Percentiles rank a stretch among this genome's conserved stretches.
Conservation (phyloP, 2,113 vertebrate genomes). For the Paedocypris sp. region DNA sequence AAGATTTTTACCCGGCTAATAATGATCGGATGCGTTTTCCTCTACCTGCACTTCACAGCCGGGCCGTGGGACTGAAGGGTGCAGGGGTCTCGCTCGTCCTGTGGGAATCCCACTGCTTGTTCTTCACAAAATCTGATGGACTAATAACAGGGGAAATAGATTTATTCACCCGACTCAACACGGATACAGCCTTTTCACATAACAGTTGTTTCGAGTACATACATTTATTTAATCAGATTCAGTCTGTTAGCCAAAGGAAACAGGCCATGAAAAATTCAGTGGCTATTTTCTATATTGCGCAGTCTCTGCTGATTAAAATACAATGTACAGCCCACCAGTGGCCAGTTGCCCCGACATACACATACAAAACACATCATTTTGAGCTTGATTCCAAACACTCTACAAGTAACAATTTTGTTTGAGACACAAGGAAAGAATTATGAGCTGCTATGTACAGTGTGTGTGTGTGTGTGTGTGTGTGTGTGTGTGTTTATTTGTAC, state of each 20-base stretch:
- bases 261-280: neutral
- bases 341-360: neutral
- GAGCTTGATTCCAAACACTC: neutral
- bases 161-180: neutral
- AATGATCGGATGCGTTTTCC: slow-evolving; percentile 31
- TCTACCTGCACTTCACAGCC: slow-evolving; percentile 23
- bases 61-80: slow-evolving; percentile 30
- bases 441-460: too few relatives aligned
- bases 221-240: neutral
- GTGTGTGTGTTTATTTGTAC: too few relatives aligned
- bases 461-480: too few relatives aligned
- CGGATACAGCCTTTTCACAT: neutral
- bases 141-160: slow-evolving; percentile 3
- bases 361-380: neutral
- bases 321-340: neutral
- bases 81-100: slow-evolving; percentile 25
- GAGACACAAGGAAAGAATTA: too few relatives aligned
- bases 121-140: slow-evolving; percentile 15
- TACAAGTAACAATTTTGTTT: too few relatives aligned
- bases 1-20: slow-evolving; percentile 36
- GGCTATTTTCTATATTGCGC: neutral
- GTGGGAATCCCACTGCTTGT: slow-evolving; percentile 19
- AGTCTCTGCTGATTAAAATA: neutral
- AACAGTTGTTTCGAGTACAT: neutral
- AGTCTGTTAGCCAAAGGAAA: neutral